These are phyloP conservation scores for Caenorhabditis sulstoni DNA, from an alignment of 2,888 invertebrate species.

Conservation along the genomic window DNA sequence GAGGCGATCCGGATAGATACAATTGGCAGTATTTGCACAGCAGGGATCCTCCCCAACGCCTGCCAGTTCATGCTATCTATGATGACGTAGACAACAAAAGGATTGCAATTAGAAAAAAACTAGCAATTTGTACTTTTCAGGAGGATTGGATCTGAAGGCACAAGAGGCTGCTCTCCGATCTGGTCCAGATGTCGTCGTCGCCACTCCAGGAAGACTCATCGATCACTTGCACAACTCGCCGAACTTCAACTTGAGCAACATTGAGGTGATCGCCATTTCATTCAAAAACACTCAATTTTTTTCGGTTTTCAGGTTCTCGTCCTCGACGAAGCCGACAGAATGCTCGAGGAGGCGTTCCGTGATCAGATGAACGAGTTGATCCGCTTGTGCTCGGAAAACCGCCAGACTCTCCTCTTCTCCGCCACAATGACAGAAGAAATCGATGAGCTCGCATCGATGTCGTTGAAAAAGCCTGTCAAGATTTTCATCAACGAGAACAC, in stretches of 20 bases:
- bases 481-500: slow-evolving; percentile 96
- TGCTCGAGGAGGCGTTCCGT: slow-evolving; percentile 98
- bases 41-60: slow-evolving; percentile 6
- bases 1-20: slow-evolving; percentile 1
- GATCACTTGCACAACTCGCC: slow-evolving; percentile 97
- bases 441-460: slow-evolving; percentile 93
- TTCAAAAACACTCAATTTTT: slow-evolving; percentile 82
- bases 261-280: slow-evolving; percentile 84
- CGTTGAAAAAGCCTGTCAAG: slow-evolving; percentile 92
- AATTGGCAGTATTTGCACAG: slow-evolving; percentile 48
- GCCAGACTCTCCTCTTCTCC: slow-evolving; percentile 97
- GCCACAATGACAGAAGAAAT: slow-evolving; percentile 99
- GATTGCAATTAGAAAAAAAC: background rate
- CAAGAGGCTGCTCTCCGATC: slow-evolving; percentile 85
- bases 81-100: slow-evolving; percentile 39
- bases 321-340: slow-evolving; percentile 89
- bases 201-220: slow-evolving; percentile 96
- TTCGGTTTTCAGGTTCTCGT: slow-evolving; percentile 83
- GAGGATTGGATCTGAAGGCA: slow-evolving; percentile 83
- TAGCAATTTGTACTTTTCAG: slow-evolving; percentile 71
- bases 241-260: slow-evolving; percentile 89
- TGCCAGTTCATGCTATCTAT: background rate
- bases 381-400: slow-evolving; percentile 90
- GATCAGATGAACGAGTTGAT: slow-evolving; percentile 99
- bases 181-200: slow-evolving; percentile 96